These are phyloP conservation scores for Esox lucius DNA, from an alignment of 2,797 vertebrate genomes.

Conservation along the genomic window DNA sequence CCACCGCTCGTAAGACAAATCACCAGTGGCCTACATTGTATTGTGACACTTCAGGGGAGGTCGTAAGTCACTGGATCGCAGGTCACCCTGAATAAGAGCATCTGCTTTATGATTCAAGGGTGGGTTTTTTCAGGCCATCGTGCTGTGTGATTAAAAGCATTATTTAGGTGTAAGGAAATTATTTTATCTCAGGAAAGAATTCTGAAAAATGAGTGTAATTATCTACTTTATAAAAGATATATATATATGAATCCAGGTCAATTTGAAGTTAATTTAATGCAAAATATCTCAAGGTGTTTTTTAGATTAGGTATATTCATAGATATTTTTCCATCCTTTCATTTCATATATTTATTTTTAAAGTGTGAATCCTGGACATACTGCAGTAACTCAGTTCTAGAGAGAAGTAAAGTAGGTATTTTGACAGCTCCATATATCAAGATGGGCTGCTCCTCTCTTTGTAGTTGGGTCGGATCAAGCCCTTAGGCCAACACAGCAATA, in stretches of 20 bases:
- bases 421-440: slow-evolving; percentile 12
- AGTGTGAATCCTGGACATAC: not conserved
- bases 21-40: not conserved
- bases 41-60: not conserved
- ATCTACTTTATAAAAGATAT: no score
- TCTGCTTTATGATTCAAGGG: no score
- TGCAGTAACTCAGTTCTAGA: not conserved
- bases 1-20: not conserved
- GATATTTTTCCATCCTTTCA: not conserved
- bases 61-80: no score
- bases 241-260: no score
- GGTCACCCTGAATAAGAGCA: no score
- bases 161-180: not conserved
- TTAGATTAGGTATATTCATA: not conserved
- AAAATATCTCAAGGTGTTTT: not conserved
- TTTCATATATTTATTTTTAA: not conserved
- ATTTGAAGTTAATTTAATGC: not conserved
- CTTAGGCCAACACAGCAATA: slow-evolving; percentile 24
- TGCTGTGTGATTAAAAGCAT: not conserved
- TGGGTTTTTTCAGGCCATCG: not conserved
- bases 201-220: not conserved
- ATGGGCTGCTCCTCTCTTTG: slow-evolving; percentile 24
- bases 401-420: not conserved
- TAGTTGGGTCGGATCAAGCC: slow-evolving; percentile 34
- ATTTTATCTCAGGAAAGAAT: not conserved